phyloP scores from a whole-genome alignment of 2,797 vertebrate species.

The Florisuga fusca region DNA sequence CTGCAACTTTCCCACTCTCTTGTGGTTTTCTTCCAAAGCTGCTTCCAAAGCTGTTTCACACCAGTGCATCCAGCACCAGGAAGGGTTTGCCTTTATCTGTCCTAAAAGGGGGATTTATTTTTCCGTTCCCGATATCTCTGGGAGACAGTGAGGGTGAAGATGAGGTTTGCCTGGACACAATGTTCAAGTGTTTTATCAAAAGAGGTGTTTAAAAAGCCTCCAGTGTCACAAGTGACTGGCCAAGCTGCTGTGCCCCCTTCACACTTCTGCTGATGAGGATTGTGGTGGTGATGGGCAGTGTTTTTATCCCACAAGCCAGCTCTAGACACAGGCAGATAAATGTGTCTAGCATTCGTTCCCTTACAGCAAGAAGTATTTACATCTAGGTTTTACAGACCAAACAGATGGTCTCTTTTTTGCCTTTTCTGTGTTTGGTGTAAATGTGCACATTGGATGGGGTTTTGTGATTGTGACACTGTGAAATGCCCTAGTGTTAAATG shows the following conservation, averaged over 20 bases:
- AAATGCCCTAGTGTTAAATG: constrained; percentile 3
- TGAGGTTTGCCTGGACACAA: background rate
- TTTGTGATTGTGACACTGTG: constrained; percentile 58
- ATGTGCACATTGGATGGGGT: constrained; percentile 21
- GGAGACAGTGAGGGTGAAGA: background rate
- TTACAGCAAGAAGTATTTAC: constrained; percentile 15
- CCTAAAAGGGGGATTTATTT: background rate
- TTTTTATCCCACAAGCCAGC: background rate
- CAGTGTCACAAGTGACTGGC: background rate
- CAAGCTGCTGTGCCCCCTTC: background rate
- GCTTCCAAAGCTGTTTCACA: background rate
- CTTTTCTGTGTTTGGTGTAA: constrained; percentile 39
- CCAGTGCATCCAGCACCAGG: background rate
- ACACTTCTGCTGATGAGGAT: background rate
- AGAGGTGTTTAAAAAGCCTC: background rate
- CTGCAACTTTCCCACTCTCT: background rate
- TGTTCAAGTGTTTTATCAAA: background rate
- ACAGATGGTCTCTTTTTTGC: constrained; percentile 27
- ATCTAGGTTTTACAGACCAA: constrained; percentile 36
- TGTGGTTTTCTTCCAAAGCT: background rate
- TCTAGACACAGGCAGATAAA: background rate
- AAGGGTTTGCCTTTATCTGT: background rate
- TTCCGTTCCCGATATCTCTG: background rate
- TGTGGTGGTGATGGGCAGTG: background rate
- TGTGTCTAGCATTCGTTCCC: background rate